A percentile compares a stretch with the other conserved stretches of the same genome.
phyloP scores from a whole-genome alignment of 2,113 vertebrate species.

The Athene cunicularia region DNA sequence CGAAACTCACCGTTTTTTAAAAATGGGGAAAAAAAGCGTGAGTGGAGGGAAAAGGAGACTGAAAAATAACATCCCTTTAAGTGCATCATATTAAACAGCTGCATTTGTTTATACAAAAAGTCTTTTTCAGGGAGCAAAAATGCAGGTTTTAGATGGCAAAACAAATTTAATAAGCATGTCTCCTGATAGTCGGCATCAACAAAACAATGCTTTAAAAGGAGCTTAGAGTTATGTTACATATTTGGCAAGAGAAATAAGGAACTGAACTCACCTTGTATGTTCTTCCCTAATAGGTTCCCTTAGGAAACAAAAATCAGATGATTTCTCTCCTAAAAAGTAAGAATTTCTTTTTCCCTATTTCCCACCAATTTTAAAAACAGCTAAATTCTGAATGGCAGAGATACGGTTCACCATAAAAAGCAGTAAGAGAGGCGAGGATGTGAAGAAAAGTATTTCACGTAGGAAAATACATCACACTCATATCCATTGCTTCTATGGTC shows the following conservation, averaged over 20 bases:
- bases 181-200: not conserved
- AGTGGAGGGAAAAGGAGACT: not conserved
- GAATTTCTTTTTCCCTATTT: not conserved
- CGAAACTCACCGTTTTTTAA: not conserved
- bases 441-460: not conserved
- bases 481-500: not conserved
- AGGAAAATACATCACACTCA: not conserved
- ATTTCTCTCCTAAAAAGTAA: not conserved
- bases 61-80: not conserved
- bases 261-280: not conserved
- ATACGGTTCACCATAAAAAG: not conserved
- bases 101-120: not conserved
- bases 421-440: not conserved
- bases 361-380: not conserved
- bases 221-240: not conserved
- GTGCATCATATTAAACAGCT: not conserved
- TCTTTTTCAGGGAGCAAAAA: not conserved
- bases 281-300: not conserved
- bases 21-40: accelerated
- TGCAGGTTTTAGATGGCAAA: not conserved
- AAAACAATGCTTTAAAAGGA: not conserved
- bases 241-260: not conserved
- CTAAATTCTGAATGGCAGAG: not conserved
- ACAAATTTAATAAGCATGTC: not conserved
- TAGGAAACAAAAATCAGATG: not conserved